Evolutionary conservation across 2,888 invertebrate genomes (phyloP).

Genomic region (Pterostichus madidus): DNA sequence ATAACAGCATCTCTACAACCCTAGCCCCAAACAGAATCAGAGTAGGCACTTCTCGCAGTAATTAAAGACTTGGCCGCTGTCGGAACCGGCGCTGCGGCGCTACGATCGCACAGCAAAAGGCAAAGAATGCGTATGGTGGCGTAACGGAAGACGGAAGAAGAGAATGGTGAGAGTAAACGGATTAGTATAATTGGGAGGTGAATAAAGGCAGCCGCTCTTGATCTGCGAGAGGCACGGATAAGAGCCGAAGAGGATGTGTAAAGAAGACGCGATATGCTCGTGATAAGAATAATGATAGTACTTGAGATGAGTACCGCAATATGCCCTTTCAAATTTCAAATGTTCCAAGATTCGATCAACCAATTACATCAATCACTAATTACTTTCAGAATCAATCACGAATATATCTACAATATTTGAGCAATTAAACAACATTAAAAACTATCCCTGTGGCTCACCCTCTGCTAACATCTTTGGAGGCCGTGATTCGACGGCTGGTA

Average conservation of each 20-base stretch:
- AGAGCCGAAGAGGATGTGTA: slow-evolving; percentile 9
- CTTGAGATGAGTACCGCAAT: slow-evolving; percentile 31
- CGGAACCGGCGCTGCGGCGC: neutral
- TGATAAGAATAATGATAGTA: slow-evolving; percentile 50
- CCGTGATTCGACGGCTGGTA: no score
- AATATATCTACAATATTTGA: no score
- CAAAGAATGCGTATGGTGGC: neutral
- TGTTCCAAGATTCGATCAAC: no score
- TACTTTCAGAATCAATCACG: neutral
- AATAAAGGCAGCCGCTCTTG: slow-evolving; percentile 35
- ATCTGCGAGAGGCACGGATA: slow-evolving; percentile 20
- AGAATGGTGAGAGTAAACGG: slow-evolving; percentile 31
- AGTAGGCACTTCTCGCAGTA: slow-evolving; percentile 46
- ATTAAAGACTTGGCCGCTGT: slow-evolving; percentile 33
- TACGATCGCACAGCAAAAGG: neutral
- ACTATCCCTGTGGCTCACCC: no score
- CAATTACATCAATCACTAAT: neutral
- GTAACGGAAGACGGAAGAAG: neutral
- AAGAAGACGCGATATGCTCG: slow-evolving; percentile 6
- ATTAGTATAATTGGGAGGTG: slow-evolving; percentile 42
- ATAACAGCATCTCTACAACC: neutral
- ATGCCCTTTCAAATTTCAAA: slow-evolving; percentile 3
- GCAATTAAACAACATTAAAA: no score
- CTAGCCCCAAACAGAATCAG: slow-evolving; percentile 3
- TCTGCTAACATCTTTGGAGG: no score